phyloP scores from a whole-genome alignment of 2,113 vertebrate genomes.

The Trematomus loennbergii region DNA sequence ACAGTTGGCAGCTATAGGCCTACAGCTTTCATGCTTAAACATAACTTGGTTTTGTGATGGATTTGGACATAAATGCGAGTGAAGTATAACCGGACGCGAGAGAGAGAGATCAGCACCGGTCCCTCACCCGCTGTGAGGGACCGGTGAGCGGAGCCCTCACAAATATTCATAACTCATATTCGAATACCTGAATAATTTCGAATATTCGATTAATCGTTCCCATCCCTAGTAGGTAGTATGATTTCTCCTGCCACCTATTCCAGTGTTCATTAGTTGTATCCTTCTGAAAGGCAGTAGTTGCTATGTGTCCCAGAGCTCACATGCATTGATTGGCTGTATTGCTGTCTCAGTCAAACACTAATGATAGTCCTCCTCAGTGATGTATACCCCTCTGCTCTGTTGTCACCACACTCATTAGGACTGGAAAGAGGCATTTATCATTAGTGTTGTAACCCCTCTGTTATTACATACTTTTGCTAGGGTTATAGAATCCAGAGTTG shows the following conservation, averaged over 20 bases:
- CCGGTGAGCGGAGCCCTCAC: too few species aligned
- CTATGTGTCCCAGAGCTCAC: neutral
- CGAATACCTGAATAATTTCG: too few species aligned
- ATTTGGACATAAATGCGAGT: too few species aligned
- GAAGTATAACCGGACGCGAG: too few species aligned
- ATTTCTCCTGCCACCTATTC: neutral
- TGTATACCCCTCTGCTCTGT: conserved; percentile 37
- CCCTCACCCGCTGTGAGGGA: too few species aligned
- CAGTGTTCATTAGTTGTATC: neutral
- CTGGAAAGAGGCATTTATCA: conserved; percentile 47
- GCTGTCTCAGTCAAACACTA: conserved; percentile 32
- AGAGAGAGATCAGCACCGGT: too few species aligned
- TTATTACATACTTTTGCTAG: conserved; percentile 29
- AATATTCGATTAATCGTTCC: too few species aligned
- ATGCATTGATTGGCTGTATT: conserved; percentile 21
- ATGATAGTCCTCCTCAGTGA: conserved; percentile 29
- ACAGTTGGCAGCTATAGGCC: too few species aligned
- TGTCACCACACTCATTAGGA: conserved; percentile 49
- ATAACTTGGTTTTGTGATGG: too few species aligned
- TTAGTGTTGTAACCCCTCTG: conserved; percentile 11
- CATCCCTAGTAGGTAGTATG: neutral
- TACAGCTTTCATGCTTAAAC: too few species aligned
- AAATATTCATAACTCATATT: too few species aligned
- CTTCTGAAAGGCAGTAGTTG: conserved; percentile 19
- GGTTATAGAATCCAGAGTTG: conserved; percentile 6